Evolutionary conservation across 2,113 vertebrate genomes (phyloP).

Genomic region (Pluvialis apricaria): DNA sequence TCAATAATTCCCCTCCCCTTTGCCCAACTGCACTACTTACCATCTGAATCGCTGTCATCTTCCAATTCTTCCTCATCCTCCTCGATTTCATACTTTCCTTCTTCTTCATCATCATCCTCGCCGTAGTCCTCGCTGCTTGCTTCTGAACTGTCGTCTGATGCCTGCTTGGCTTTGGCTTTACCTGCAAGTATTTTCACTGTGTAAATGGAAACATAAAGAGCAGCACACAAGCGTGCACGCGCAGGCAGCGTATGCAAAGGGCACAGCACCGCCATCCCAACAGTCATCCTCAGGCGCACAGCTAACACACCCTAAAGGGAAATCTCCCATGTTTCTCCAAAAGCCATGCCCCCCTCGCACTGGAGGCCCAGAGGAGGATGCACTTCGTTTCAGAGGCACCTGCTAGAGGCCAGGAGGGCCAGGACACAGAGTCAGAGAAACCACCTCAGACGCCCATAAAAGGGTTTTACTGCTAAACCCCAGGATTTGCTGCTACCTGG

Average conservation of each 20-base stretch:
- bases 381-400: not conserved
- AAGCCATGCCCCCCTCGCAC: not conserved
- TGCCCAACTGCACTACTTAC: slow-evolving; percentile 37
- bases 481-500: not conserved
- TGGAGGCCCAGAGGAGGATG: not conserved
- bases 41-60: not conserved
- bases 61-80: slow-evolving; percentile 11
- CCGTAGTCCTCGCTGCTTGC: slow-evolving; percentile 42
- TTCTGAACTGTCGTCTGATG: not conserved
- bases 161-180: not conserved
- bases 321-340: not conserved
- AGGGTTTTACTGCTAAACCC: not conserved
- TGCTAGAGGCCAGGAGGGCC: not conserved
- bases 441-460: not conserved
- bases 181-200: not conserved
- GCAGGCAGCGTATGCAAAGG: accelerated
- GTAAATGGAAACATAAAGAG: not conserved
- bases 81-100: slow-evolving; percentile 34
- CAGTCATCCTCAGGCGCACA: not conserved
- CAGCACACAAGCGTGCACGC: accelerated
- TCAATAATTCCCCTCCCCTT: not conserved
- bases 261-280: not conserved
- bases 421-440: not conserved
- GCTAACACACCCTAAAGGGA: accelerated
- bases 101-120: slow-evolving; percentile 27